Base-by-base conservation (phyloP, 1,140 invertebrate species). In the Apis dorsata region DNA sequence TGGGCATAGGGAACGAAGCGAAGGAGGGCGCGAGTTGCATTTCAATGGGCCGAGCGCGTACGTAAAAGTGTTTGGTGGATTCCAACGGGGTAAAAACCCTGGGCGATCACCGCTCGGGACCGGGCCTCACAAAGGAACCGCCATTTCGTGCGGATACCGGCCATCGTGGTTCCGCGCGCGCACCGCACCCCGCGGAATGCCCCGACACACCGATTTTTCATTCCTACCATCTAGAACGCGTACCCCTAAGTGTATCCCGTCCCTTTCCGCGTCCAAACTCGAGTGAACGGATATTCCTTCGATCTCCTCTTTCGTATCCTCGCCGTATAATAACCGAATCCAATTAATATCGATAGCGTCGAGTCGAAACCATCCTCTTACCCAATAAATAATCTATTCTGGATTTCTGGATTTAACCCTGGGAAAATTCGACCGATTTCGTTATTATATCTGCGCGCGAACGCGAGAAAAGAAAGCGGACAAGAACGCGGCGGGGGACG, bases 21-120 rank as follows among this genome's bases (percentile, higher is more conserved):
- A 79, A 83, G 81, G 79, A 79, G 85, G 86, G 90, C 90, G 89
- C 88, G 90, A 91, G 85, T 91, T 91, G 91, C 90, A 92, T 92
- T 91, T 92, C 90, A 92, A 92, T 91, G 91, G 83, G 86, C 12
- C 51, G 77, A 81, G 71, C 76, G 85, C 85, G 90, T 89, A 90
- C 90, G 89, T 91, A 88, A 91, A 90, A 91, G 90, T 90, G 89
- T 92, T 92, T 91, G 83, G 90, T 87, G 90, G 89, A 92, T 92
- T 92, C 91, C 90, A 86, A 60, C 69, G 76, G 90, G 89, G 90
- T 92, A 92, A 92, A 92, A 92, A 92, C 88, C 90, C 84, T 88
- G 79, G 81, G 69, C 87, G 87, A 89, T 86, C 84, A 75, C 85
- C 83, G 88, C 79, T 88, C 79, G 85, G 84, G 28, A 80, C 88